Conservation (phyloP, 1,140 invertebrate genomes). For the Pseudobourletiella spinata region DNA sequence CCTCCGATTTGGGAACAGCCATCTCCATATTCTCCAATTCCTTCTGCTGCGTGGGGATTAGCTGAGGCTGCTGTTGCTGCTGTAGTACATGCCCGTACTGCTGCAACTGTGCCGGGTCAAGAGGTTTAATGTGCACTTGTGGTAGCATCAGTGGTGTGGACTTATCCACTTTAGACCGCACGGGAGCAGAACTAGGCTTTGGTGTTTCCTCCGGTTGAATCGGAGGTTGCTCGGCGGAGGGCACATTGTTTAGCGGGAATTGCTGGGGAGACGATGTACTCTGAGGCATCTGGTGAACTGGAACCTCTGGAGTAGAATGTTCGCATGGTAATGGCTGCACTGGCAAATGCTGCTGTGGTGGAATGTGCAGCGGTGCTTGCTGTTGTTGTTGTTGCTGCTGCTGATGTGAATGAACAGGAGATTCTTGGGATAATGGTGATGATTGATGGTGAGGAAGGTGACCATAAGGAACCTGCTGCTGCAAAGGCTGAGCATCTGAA, state of each 20-base stretch:
- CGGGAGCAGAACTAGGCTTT: too few species aligned
- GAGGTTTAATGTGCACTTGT: background rate
- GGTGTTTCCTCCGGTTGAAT: too few species aligned
- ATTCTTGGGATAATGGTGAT: background rate
- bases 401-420: constrained; percentile 20
- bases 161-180: background rate
- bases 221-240: background rate
- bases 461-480: constrained; percentile 6
- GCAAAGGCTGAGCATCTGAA: constrained; percentile 8
- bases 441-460: constrained; percentile 1
- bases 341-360: constrained; percentile 31
- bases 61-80: background rate
- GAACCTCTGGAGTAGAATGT: constrained; percentile 16
- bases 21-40: background rate
- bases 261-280: background rate
- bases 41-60: background rate
- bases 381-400: constrained; percentile 8
- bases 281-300: background rate
- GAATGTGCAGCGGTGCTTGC: constrained; percentile 13
- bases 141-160: background rate
- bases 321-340: constrained; percentile 14
- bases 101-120: background rate
- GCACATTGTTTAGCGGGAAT: background rate
- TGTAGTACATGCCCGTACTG: background rate
- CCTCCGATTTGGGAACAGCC: background rate